These are phyloP conservation scores for Calameuta filiformis DNA, from an alignment of 2,888 invertebrate genomes.

Conservation along the genomic window DNA sequence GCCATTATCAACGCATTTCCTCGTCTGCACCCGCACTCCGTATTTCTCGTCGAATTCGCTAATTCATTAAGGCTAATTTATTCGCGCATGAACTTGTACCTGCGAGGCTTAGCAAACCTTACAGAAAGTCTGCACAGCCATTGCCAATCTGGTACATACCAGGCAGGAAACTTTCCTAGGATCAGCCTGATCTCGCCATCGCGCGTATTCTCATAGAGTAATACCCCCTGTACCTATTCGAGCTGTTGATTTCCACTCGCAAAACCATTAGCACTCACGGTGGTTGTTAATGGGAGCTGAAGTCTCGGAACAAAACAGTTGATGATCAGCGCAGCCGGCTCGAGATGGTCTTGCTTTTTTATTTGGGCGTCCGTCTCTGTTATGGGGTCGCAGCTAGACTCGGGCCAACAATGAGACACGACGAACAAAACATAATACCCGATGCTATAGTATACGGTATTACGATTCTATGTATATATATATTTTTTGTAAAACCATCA, in stretches of 20 bases:
- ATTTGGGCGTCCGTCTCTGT: background rate
- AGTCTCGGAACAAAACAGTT: background rate
- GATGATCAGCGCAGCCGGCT: background rate
- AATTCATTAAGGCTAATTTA: background rate
- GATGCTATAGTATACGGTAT: too few relatives aligned
- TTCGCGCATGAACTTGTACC: background rate
- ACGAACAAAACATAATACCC: background rate
- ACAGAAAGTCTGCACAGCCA: background rate
- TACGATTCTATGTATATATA: background rate
- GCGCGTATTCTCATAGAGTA: background rate
- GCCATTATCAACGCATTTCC: background rate
- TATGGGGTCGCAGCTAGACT: background rate
- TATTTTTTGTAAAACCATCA: background rate
- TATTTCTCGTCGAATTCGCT: background rate
- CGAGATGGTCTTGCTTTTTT: background rate
- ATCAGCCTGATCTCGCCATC: background rate
- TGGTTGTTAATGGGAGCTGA: conserved; percentile 1
- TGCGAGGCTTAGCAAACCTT: background rate
- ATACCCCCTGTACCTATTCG: background rate
- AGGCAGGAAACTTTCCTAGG: background rate
- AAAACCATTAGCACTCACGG: background rate
- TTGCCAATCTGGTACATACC: background rate
- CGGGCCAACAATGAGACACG: background rate
- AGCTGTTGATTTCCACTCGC: conserved; percentile 1
- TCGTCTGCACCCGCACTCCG: background rate